phyloP scores from a whole-genome alignment of 2,888 invertebrate species.

The Phyllotreta cruciferae region DNA sequence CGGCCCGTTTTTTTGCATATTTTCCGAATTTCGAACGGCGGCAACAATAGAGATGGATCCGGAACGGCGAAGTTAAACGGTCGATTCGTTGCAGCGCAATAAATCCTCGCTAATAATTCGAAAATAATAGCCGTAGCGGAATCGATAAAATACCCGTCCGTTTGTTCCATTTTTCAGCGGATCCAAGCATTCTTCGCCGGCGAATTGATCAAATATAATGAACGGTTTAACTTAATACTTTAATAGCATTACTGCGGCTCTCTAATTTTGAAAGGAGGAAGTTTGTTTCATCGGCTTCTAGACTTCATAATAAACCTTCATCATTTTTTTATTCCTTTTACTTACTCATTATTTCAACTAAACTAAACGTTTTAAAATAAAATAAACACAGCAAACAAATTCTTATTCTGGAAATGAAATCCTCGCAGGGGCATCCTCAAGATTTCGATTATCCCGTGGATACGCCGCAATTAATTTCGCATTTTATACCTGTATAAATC shows the following conservation, averaged over 20 bases:
- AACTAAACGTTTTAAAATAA: no score
- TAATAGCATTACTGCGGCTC: slow-evolving; percentile 11
- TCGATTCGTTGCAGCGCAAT: slow-evolving; percentile 1
- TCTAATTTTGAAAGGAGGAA: slow-evolving; percentile 12
- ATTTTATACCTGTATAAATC: slow-evolving; percentile 10
- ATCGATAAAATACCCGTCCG: slow-evolving; percentile 8
- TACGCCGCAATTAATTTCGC: slow-evolving; percentile 12
- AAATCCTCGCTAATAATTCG: slow-evolving; percentile 13
- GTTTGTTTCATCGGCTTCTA: not conserved
- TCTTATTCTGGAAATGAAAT: no score
- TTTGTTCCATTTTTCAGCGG: slow-evolving; percentile 15
- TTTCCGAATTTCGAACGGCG: not conserved
- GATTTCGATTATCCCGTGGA: no score
- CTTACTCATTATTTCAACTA: not conserved
- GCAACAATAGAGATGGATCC: not conserved
- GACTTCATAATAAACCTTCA: no score
- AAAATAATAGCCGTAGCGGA: slow-evolving; percentile 6
- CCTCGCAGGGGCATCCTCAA: no score
- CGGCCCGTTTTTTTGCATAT: no score
- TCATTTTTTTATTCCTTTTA: not conserved
- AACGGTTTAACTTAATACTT: slow-evolving; percentile 18
- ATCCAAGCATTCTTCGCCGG: slow-evolving; percentile 8
- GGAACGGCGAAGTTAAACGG: not conserved
- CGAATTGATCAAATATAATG: slow-evolving; percentile 17
- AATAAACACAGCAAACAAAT: no score